phyloP scores from a whole-genome alignment of 2,113 vertebrate species.

The Morone chrysops region DNA sequence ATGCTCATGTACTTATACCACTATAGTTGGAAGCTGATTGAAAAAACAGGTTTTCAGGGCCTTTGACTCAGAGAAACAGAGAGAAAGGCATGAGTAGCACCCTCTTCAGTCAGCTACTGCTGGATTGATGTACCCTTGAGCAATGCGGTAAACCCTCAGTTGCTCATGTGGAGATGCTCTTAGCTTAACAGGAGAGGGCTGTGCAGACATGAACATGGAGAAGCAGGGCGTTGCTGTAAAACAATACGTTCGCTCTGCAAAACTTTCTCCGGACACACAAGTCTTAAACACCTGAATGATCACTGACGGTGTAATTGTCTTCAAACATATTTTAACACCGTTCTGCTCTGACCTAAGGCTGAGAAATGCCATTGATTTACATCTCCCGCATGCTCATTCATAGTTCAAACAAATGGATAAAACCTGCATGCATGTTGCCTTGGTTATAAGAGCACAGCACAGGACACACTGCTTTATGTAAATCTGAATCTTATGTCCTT shows the following conservation, averaged over 20 bases:
- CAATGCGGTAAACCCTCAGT: slow-evolving; percentile 34
- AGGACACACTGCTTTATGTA: not conserved
- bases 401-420: not conserved
- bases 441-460: slow-evolving; percentile 12
- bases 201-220: not conserved
- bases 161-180: slow-evolving; percentile 23
- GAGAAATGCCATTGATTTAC: slow-evolving; percentile 16
- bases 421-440: not conserved
- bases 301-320: not conserved
- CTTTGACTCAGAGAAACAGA: slow-evolving; percentile 9
- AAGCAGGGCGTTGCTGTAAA: not conserved
- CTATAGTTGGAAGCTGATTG: not conserved
- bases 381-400: slow-evolving; percentile 17
- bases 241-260: not conserved
- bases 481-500: not conserved
- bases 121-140: slow-evolving; percentile 56
- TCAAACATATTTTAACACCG: not conserved
- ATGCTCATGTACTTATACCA: not conserved
- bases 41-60: not conserved
- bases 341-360: not conserved
- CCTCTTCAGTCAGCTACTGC: not conserved
- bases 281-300: not conserved
- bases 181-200: not conserved
- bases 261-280: not conserved
- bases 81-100: slow-evolving; percentile 10